Evolutionary conservation across 37 sponge, comb jelly and placozoan species (phyloP), one percentile per base, ranked within the genome.

Genomic region (Dysidea cf. avara): DNA sequence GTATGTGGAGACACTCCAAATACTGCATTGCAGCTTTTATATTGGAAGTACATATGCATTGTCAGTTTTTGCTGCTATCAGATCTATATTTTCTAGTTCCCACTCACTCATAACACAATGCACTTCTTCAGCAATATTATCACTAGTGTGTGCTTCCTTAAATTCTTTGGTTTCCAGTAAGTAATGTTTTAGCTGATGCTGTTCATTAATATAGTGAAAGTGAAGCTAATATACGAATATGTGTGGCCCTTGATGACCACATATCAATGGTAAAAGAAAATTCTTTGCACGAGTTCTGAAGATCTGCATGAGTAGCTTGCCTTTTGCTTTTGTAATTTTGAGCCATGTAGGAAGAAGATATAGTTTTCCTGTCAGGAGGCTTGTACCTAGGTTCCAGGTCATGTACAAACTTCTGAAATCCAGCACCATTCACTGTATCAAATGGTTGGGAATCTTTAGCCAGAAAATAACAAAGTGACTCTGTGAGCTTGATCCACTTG

Each of bases 161-260:
- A 43, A 43, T 43, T 43, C 46, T 9, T 28, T 56, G 58, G 29
- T 56, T 22, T 22, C 29, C 29, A 56, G 14, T 13, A 25, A 21
- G 7, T 51, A 53, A 53, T 36, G 48, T 59, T 38, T 43, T 22
- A 47, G 9, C 11, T 53, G 55, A 11, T 49, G 16, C 9, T 53
- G 22, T 11, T 12, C 26, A 13, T 12, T n/a, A 61, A 69, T 53
- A 53, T 11, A 26, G 9, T 36, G 33, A 30, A 66, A 43, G 46
- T 43, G 46, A 43, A 43, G 46, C 46, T 43, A 5, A 43, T 9
- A 43, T 43, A 43, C 46, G 46, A 43, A 43, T n/a, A n/a, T 78
- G 57, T 16, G 50, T 78, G 0, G 79, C 69, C 7, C 69, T 30
- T 18, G 55, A 71, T 39, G 79, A 69, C 79, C 79, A 78, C 18